Evolutionary conservation across 1,140 invertebrate genomes (phyloP), one percentile per base, ranked within the genome.

Genomic region (Drosophila jambulina): DNA sequence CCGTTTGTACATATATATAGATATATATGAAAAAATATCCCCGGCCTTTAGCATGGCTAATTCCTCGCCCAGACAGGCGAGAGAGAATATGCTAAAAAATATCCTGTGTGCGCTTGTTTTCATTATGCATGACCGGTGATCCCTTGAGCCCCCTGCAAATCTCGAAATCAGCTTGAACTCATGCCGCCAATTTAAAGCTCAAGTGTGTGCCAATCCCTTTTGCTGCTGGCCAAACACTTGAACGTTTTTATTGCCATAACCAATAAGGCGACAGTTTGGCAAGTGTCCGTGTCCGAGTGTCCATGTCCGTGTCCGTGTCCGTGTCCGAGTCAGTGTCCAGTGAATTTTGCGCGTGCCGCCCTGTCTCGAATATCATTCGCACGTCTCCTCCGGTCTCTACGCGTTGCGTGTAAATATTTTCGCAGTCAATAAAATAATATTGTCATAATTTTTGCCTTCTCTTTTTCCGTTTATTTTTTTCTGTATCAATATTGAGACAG

Each of bases 381-480:
- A 82, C 67, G 67, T 67, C 54, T 46, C 70, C 53, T 43, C 23
- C 27, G 17, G 25, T n/a, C 43, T 38, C 56, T 61, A 57, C 48
- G 61, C 72, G 82, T 78, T 88, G 81, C 81, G 85, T 88, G 85
- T 90, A 81, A 88, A 88, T 90, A 88, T 88, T 88, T 88, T 88
- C 82, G 78, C 86, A 88, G 85, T 88, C 85, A 90, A 88, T 88
- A 88, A 88, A 88, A 88, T 90, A 88, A 88, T 88, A 88, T 90
- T 88, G 85, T 88, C 86, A 88, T 88, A 72, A 88, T 90, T 78
- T 87, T 83, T 56, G 53, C 53, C 53, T 75, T 70, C 36, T 21
- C 61, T 23, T 34, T 63, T 15, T 23, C 40, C 45, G 17, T 61
- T 27, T 51, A 19, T 51, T 29, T 42, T 54, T 21, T 61, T 58